Base-by-base conservation (phyloP, 1,140 invertebrate species). In the Dinoponera quadriceps region DNA sequence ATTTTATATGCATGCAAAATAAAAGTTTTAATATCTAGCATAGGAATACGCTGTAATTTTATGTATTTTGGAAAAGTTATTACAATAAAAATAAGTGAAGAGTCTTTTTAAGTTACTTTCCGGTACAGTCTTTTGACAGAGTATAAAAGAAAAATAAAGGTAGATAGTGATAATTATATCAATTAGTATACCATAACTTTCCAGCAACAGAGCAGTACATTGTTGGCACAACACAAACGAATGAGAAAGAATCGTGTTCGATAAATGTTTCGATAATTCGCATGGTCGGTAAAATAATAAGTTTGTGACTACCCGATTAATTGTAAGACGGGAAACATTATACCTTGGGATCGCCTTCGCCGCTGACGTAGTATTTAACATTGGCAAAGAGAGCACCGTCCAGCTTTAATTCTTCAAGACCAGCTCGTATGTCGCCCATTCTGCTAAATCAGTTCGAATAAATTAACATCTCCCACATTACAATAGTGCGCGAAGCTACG, bases 331-430 rank as follows among this genome's bases (percentile, higher is more conserved):
- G 82, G 83, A 84, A 87, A 83, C 72, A 16, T 18, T 92, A 92
- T 94, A 96, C 96, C 94, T 96, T 96, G 90, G 96, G 95, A 86
- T 95, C 95, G 77, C 96, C 95, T 93, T 96, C 95, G 84, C 96
- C 96, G 91, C 95, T 96, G 88, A 96, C 94, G 93, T 96, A 96
- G 94, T 96, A 97, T 93, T 96, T 97, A 85, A 97, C 95, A 94
- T 96, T 93, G 74, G 92, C 92, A 85, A 94, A 94, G 60, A 94
- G 90, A 71, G 91, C 91, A 59, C 90, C 83, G 72, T 94, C 93
- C 57, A 94, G 88, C 66, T 94, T 94, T 49, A 94, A 83, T 81
- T 94, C 94, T 25, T 94, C 94, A 60, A 94, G 88, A 48, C 94
- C 93, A 77, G 94, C 93, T 22, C 93, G 90, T 87, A 94, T 94